These are phyloP conservation scores for Chiroxiphia lanceolata DNA, from an alignment of 2,797 vertebrate species.

Conservation along the genomic window DNA sequence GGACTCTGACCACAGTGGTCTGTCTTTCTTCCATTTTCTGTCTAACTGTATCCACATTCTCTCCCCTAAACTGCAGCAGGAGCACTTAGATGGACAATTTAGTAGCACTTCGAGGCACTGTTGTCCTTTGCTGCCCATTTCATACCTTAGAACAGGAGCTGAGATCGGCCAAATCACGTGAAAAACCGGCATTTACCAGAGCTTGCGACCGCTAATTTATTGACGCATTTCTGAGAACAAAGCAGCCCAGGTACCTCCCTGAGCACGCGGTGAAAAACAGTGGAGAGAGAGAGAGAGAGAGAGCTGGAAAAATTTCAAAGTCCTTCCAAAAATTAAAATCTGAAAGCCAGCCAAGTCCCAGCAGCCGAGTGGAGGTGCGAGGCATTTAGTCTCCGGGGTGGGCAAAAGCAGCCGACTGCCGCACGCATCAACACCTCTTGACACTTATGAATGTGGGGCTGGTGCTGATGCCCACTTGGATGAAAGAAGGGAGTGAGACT, in stretches of 20 bases:
- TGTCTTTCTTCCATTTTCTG: background rate
- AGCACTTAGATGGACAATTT: background rate
- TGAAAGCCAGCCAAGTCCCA: constrained; percentile 62
- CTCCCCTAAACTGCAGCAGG: background rate
- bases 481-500: constrained; percentile 46
- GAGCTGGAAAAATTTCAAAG: constrained; percentile 66
- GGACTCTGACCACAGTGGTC: background rate
- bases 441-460: constrained; percentile 57
- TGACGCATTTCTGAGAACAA: constrained; percentile 9
- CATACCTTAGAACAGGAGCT: background rate
- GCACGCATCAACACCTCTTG: constrained; percentile 70
- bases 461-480: constrained; percentile 71
- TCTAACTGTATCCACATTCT: background rate
- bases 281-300: background rate
- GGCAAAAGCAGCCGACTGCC: constrained; percentile 62
- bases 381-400: constrained; percentile 66
- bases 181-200: background rate
- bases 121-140: background rate
- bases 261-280: background rate
- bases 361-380: constrained; percentile 64
- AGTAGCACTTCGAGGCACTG: background rate
- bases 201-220: background rate
- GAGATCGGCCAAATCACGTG: background rate
- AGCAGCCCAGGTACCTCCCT: constrained; percentile 51
- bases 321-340: constrained; percentile 66